Conservation (phyloP, 2,113 vertebrate species). For the Dicrurus megarhynchus region DNA sequence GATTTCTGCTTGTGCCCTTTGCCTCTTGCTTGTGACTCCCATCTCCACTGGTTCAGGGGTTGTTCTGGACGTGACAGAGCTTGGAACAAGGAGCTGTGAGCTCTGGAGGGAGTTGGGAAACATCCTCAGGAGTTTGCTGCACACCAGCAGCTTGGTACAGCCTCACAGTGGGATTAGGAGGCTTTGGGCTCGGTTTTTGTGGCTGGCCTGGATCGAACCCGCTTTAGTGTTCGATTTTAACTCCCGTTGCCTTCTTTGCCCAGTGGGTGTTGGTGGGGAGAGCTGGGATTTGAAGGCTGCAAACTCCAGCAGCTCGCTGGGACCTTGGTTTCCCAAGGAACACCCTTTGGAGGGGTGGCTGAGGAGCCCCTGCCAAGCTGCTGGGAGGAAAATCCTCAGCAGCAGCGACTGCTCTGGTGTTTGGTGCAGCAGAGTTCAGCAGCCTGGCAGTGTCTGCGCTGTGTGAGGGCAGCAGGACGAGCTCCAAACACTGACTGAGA, state of each 20-base stretch:
- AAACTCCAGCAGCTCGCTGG: not conserved
- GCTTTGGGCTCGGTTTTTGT: not conserved
- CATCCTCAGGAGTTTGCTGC: not conserved
- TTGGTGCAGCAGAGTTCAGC: not conserved
- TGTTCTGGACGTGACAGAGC: not conserved
- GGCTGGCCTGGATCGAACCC: not conserved
- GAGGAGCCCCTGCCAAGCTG: not conserved
- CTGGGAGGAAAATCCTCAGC: not conserved
- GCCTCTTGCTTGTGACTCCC: not conserved
- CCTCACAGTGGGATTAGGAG: not conserved
- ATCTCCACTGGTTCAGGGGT: not conserved
- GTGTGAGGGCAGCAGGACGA: not conserved
- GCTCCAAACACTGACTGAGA: not conserved
- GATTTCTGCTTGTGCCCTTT: not conserved
- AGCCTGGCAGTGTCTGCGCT: not conserved
- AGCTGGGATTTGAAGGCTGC: not conserved
- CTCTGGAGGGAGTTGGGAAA: not conserved
- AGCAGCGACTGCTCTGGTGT: not conserved
- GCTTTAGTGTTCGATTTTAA: not conserved
- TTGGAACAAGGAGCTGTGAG: not conserved
- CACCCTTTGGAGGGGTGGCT: not conserved
- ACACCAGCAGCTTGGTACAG: not conserved
- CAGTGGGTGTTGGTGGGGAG: accelerated
- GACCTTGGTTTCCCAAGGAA: not conserved
- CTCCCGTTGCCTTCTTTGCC: not conserved